phyloP scores from a whole-genome alignment of 2,888 invertebrate species.

The Calliopum simillimum region DNA sequence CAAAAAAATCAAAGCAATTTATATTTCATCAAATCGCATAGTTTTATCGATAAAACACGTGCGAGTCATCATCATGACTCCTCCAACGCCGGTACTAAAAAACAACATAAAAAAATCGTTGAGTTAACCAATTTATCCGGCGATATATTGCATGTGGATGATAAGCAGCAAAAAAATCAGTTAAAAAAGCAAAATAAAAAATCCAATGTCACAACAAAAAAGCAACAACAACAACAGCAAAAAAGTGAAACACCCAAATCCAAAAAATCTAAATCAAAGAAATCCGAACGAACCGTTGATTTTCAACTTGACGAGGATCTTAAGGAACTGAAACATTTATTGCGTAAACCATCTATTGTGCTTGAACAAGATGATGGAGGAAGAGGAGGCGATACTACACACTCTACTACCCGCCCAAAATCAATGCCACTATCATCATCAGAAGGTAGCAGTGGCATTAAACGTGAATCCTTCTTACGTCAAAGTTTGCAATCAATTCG shows the following conservation, averaged over 20 bases:
- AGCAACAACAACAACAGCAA: too few relatives aligned
- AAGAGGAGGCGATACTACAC: background rate
- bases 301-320: constrained; percentile 35
- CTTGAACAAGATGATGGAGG: constrained; percentile 19
- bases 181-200: constrained; percentile 9
- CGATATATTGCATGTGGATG: constrained; percentile 2
- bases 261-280: constrained; percentile 36
- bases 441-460: constrained; percentile 39
- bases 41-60: constrained; percentile 45
- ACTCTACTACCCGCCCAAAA: constrained; percentile 47
- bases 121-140: background rate
- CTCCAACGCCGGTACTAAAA: background rate
- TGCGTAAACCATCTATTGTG: constrained; percentile 41
- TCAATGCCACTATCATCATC: constrained; percentile 48
- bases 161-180: background rate
- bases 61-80: constrained; percentile 12
- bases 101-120: background rate
- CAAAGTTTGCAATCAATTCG: constrained; percentile 61
- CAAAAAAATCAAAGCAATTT: constrained; percentile 47
- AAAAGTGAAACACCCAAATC: constrained; percentile 30
- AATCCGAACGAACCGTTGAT: background rate
- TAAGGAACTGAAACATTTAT: constrained; percentile 35
- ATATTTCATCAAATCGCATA: constrained; percentile 48
- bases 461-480: constrained; percentile 60
- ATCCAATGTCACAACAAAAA: constrained; percentile 18